Percentiles rank a stretch among this genome's conserved stretches.
These are phyloP conservation scores for Rotaria magnacalcarata DNA, from an alignment of 2,888 invertebrate genomes.

Conservation along the genomic window DNA sequence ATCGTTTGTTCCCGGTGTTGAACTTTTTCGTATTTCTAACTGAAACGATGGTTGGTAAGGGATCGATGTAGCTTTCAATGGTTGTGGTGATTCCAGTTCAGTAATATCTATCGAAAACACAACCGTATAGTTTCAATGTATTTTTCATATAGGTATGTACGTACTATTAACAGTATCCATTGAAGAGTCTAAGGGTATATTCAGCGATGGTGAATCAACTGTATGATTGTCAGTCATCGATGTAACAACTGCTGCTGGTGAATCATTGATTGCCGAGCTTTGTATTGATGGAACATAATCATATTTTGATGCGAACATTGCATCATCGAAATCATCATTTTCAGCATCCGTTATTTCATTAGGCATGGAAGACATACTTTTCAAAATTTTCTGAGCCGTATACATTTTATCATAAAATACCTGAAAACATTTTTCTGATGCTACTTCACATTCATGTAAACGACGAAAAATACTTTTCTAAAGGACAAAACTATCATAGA, in stretches of 20 bases:
- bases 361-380: constrained; percentile 42
- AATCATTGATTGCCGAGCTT: background rate
- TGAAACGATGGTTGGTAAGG: too few relatives aligned
- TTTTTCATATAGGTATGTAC: background rate
- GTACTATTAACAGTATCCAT: background rate
- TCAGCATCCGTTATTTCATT: constrained; percentile 40
- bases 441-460: constrained; percentile 72
- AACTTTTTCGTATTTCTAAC: background rate
- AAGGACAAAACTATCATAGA: background rate
- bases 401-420: constrained; percentile 92
- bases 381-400: constrained; percentile 83
- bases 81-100: background rate
- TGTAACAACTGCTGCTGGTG: background rate
- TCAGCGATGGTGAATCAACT: background rate
- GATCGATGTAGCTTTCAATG: background rate
- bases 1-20: background rate
- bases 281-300: background rate
- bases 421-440: constrained; percentile 83
- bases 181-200: background rate
- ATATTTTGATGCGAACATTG: background rate
- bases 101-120: background rate
- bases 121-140: background rate
- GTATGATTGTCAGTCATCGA: background rate
- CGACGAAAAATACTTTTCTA: constrained; percentile 79
- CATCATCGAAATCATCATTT: background rate